Conservation (phyloP, 1,140 invertebrate genomes). For the Brachionus koreanus region DNA sequence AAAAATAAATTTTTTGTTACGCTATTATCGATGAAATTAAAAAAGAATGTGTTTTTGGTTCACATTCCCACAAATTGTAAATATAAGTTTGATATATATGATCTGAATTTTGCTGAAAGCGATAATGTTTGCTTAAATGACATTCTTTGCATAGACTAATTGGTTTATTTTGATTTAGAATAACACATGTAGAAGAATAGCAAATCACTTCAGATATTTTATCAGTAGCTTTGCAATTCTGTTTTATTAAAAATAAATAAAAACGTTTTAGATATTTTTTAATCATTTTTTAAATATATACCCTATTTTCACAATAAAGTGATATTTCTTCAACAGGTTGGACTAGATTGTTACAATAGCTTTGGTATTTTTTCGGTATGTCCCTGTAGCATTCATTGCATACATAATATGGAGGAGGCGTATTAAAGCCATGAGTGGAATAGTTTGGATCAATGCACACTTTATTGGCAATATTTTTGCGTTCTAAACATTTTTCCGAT, state of each 20-base stretch:
- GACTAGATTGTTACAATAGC: constrained; percentile 81
- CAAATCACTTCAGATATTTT: constrained; percentile 93
- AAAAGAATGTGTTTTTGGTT: neutral
- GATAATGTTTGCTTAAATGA: constrained; percentile 47
- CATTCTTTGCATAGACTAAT: constrained; percentile 75
- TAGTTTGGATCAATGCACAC: constrained; percentile 62
- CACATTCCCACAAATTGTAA: constrained; percentile 47
- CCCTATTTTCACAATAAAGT: constrained; percentile 93
- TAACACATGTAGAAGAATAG: constrained; percentile 91
- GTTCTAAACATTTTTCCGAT: constrained; percentile 76
- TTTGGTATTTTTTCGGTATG: constrained; percentile 68
- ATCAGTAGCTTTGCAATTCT: constrained; percentile 81
- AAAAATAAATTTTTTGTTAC: too few relatives aligned
- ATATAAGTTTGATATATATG: constrained; percentile 64
- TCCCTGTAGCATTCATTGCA: constrained; percentile 94
- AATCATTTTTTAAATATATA: constrained; percentile 52
- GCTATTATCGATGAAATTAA: constrained; percentile 25
- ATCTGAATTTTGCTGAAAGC: constrained; percentile 47
- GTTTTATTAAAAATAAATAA: too few relatives aligned
- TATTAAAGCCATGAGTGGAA: constrained; percentile 67
- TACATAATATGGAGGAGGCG: constrained; percentile 85
- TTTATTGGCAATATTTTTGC: constrained; percentile 58
- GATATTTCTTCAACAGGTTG: constrained; percentile 90
- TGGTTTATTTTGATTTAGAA: constrained; percentile 89
- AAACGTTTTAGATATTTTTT: too few relatives aligned